Base-by-base conservation (phyloP, 2,797 vertebrate species). In the Smutsia gigantea region DNA sequence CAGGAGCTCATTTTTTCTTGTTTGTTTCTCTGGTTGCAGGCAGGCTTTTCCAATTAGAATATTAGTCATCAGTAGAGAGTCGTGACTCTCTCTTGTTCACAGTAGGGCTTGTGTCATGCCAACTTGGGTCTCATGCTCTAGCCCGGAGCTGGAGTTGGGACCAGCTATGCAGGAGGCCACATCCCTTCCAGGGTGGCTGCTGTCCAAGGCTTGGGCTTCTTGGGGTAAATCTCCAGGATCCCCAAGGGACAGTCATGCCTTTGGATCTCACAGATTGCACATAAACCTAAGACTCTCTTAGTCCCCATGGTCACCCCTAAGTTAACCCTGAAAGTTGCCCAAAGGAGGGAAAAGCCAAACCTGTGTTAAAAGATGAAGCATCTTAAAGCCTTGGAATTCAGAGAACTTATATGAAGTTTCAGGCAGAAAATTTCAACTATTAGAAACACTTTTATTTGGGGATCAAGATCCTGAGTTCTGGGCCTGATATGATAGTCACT, bases 1-100 rank as follows among this genome's bases (percentile, higher is more conserved):
- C 31, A 69, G 59, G 46, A 69, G 29, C 27, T 82, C 72, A 51
- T 92, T 87, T 46, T 46, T 90, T 94, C 78, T 64, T 81, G 37
- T 91, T 96, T 93, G 82, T 66, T 92, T 95, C 87, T 61, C 85
- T 87, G 59, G 49, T 87, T 94, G 25, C 29, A 75, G 49, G 82
- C 91, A 96, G 92, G 79, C 77, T 96, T 96, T 90, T 93, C 79
- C 71, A 94, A 87, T 97, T 93, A 96, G 19, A 29, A 25, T 89
- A 84, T 94, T 94, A 96, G 91, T 97, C 97, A 96, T 85, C 82
- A 23, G 63, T 46, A 87, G 29, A 85, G 84, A 49, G 69, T 82
- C 66, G 23, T 53, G 84, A 72, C 64, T 83, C 39, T 87, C 29
- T 59, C 81, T 88, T 55, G 9, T 96, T 92, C 92, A 90, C 37